Conservation (phyloP, 2,888 invertebrate genomes). For the Limnephilus lunatus region DNA sequence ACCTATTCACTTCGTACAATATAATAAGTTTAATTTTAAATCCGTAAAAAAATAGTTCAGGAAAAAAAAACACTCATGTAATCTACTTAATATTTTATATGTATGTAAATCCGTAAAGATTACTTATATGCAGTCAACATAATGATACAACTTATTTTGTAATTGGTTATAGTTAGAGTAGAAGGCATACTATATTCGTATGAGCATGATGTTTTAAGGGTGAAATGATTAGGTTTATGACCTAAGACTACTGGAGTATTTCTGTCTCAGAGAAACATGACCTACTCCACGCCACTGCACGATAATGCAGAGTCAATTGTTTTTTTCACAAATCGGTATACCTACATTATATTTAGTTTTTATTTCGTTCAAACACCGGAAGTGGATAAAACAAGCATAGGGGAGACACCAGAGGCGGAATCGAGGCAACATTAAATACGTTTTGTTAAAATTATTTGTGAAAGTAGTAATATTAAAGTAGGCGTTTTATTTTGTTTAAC, state of each 20-base stretch:
- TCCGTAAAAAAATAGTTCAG: too few species aligned
- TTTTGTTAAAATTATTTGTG: background rate
- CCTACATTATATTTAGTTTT: conserved; percentile 46
- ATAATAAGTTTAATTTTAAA: too few species aligned
- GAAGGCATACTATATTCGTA: background rate
- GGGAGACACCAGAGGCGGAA: conserved; percentile 60
- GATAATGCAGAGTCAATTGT: conserved; percentile 55
- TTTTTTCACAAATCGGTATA: conserved; percentile 57
- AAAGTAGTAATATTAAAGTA: background rate
- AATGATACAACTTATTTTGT: too few species aligned
- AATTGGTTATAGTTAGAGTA: too few species aligned
- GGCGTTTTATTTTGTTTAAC: background rate
- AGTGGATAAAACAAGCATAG: conserved; percentile 65
- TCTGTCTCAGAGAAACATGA: conserved; percentile 42
- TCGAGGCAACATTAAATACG: background rate
- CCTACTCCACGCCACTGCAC: conserved; percentile 54
- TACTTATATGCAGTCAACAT: too few species aligned
- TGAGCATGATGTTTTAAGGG: background rate
- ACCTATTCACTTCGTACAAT: too few species aligned
- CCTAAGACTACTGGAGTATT: background rate
- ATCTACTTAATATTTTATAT: too few species aligned
- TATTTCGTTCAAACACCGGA: conserved; percentile 63
- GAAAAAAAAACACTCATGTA: too few species aligned
- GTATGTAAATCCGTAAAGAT: too few species aligned
- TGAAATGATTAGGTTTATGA: background rate